These are phyloP conservation scores for Lepilemur ruficaudatus DNA, from an alignment of 2,797 vertebrate species.

Conservation along the genomic window DNA sequence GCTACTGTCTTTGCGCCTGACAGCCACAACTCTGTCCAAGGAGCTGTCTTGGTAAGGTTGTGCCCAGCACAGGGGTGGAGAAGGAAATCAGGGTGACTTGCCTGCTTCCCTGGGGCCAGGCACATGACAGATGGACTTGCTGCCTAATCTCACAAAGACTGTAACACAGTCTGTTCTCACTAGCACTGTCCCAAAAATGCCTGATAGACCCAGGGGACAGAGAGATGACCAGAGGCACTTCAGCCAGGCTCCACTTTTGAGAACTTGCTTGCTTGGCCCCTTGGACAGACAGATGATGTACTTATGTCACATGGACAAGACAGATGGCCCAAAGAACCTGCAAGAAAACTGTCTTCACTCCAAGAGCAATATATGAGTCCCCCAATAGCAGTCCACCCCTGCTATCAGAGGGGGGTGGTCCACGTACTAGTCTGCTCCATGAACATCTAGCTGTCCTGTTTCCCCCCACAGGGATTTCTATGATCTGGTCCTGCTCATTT, in stretches of 20 bases:
- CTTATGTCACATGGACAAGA: neutral
- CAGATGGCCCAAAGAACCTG: neutral
- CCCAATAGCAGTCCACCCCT: fast-evolving
- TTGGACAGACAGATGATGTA: neutral
- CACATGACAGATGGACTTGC: neutral
- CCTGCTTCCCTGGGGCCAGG: neutral
- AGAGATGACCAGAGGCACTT: neutral
- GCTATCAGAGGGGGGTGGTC: neutral
- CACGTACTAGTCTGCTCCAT: too few species aligned
- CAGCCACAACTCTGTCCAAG: neutral
- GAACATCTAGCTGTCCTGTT: neutral
- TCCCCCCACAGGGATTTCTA: neutral
- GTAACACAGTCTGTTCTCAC: neutral
- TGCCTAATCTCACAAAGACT: too few species aligned
- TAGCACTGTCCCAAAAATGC: neutral
- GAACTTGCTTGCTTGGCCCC: neutral
- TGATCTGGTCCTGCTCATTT: neutral
- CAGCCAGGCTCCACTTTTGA: neutral
- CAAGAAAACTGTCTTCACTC: neutral
- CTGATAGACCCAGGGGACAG: neutral
- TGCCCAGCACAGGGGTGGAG: neutral
- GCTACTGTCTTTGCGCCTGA: neutral
- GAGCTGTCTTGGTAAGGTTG: neutral
- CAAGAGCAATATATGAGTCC: neutral
- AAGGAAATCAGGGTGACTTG: neutral